phyloP scores from a whole-genome alignment of 1,140 invertebrate species.

The Lepidurus couesii region DNA sequence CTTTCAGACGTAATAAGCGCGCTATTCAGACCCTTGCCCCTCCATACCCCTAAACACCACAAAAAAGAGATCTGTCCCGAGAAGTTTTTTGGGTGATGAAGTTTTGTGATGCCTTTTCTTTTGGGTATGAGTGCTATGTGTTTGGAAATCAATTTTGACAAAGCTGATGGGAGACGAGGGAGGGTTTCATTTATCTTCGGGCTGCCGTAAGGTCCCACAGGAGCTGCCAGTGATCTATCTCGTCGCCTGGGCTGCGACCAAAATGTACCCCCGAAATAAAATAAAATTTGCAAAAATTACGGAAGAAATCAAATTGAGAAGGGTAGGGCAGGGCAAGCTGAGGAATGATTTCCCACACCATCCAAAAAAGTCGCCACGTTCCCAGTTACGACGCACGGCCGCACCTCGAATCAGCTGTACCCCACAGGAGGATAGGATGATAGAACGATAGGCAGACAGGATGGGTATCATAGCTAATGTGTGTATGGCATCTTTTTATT shows the following conservation, averaged over 20 bases:
- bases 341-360: too few relatives aligned
- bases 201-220: neutral
- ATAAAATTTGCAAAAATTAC: too few relatives aligned
- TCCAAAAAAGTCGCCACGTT: too few relatives aligned
- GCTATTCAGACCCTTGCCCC: neutral
- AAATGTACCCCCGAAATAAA: too few relatives aligned
- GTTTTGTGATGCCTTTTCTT: too few relatives aligned
- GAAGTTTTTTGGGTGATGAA: neutral
- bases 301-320: too few relatives aligned
- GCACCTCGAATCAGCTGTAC: too few relatives aligned
- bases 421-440: neutral
- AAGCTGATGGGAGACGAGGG: neutral
- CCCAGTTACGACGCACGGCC: too few relatives aligned
- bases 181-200: neutral
- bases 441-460: neutral
- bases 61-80: neutral
- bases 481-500: neutral
- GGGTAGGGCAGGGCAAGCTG: too few relatives aligned
- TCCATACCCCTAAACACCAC: neutral
- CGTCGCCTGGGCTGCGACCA: neutral
- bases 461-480: neutral
- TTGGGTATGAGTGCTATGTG: neutral
- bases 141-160: constrained; percentile 10
- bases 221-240: neutral
- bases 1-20: neutral